Base-by-base conservation (phyloP, 2,888 invertebrate species). In the Endotricha flammealis region DNA sequence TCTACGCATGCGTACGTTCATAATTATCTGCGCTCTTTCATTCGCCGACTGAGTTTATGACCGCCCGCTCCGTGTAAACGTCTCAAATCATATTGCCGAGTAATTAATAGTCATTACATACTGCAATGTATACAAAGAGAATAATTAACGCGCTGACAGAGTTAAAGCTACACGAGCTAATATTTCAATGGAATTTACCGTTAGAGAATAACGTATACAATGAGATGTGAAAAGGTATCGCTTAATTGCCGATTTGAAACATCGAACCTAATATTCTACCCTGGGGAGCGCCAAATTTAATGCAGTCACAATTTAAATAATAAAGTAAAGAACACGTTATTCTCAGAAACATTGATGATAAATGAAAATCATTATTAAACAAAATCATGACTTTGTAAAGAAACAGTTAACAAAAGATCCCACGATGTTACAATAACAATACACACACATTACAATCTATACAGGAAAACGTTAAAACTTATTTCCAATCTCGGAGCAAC, bases 1-100 rank as follows among this genome's bases (percentile, higher is more conserved):
- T 85, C 81, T 82, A 82, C 82, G 81, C 74, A 80, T 77, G 73
- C 75, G 75, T 76, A 70, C 69, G 69, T 62, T 73, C 80, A 80
- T 83, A 83, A 83, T 82, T 83, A 82, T 75, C 75, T 70, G 57
- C 51, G 67, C 72, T 72, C 83, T 83, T 85, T 82, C 82, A 83
- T 83, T 71, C 68, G 75, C 85, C 83, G 82, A 76, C 78, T 54
- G 59, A 71, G 61, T 79, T 80, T 80, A 81, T 71, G 81, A 68
- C 64, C 73, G 69, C 65, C 63, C 58, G 70, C 55, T 54, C 65
- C 64, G 64, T 80, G 80, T 81, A 81, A 77, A 79, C 67, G 76
- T 77, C 75, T 70, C 72, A 65, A 77, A 76, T 80, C 79, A 75
- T 81, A 82, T 74, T 69, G 72, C 64, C 64, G 61, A 66, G 63